phyloP scores from a whole-genome alignment of 2,113 vertebrate species.

The Proteles cristata region DNA sequence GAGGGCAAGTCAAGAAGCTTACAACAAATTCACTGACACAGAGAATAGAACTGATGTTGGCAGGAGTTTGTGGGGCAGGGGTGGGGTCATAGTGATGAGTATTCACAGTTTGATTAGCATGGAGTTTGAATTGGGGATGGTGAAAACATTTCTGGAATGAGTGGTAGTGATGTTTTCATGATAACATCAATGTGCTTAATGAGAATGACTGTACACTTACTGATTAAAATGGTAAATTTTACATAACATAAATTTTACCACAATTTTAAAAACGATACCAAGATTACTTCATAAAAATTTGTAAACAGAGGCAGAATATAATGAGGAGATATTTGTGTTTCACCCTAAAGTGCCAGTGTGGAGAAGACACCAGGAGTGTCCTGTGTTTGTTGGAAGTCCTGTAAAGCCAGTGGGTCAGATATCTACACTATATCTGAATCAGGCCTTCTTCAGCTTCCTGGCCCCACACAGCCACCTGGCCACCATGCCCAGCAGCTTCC shows the following conservation, averaged over 20 bases:
- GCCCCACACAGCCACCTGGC: background rate
- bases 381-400: background rate
- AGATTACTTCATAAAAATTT: background rate
- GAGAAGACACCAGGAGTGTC: too few species aligned
- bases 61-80: too few species aligned
- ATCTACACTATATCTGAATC: background rate
- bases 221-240: background rate
- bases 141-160: background rate
- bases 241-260: background rate
- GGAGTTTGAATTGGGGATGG: background rate
- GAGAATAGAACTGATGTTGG: background rate
- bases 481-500: slow-evolving; percentile 66
- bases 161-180: background rate
- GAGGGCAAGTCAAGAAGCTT: background rate
- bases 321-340: background rate
- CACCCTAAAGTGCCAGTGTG: background rate
- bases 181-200: background rate
- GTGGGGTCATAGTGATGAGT: background rate
- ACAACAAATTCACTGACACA: background rate
- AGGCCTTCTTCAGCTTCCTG: slow-evolving; percentile 74
- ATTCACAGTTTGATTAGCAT: too few species aligned
- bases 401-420: background rate
- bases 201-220: background rate
- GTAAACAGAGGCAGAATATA: background rate
- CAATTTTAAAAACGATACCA: background rate